Evolutionary conservation across 2,113 vertebrate species (phyloP).

Genomic region (Phylloscopus trochiloides): DNA sequence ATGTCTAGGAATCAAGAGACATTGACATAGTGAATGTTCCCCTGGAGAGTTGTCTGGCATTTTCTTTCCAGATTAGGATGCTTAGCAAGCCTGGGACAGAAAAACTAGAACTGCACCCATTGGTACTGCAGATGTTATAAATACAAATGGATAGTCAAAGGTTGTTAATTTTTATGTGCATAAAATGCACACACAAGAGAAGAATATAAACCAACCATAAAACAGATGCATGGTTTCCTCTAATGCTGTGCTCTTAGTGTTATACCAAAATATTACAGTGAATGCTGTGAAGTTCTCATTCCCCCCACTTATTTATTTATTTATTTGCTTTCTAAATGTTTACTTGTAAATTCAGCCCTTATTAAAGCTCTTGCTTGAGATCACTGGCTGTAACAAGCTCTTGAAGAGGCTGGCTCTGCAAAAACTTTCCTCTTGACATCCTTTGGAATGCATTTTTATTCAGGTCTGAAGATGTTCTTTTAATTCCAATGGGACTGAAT

Average conservation of each 20-base stretch:
- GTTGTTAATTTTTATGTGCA: conserved; percentile 59
- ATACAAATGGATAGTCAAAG: conserved; percentile 60
- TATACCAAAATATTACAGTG: not conserved
- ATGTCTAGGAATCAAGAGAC: conserved; percentile 8
- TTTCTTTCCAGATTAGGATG: conserved; percentile 52
- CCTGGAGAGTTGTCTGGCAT: conserved; percentile 10
- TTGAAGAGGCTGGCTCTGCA: not conserved
- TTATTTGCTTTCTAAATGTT: conserved; percentile 35
- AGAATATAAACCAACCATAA: conserved; percentile 49
- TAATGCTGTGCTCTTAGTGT: not conserved
- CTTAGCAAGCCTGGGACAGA: conserved; percentile 21
- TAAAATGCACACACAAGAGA: conserved; percentile 38
- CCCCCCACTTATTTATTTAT: not conserved
- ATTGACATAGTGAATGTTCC: not conserved
- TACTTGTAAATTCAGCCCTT: conserved; percentile 37
- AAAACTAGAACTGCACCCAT: conserved; percentile 13
- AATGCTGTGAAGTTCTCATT: not conserved
- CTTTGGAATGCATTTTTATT: conserved; percentile 16
- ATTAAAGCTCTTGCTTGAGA: conserved; percentile 13
- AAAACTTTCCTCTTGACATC: not conserved
- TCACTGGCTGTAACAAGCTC: not conserved
- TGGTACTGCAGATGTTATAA: conserved; percentile 64
- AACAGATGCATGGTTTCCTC: conserved; percentile 26
- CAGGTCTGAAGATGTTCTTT: not conserved
- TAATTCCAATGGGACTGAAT: not conserved